These are phyloP conservation scores for Plotosus lineatus DNA, from an alignment of 2,113 vertebrate genomes.

Conservation along the genomic window DNA sequence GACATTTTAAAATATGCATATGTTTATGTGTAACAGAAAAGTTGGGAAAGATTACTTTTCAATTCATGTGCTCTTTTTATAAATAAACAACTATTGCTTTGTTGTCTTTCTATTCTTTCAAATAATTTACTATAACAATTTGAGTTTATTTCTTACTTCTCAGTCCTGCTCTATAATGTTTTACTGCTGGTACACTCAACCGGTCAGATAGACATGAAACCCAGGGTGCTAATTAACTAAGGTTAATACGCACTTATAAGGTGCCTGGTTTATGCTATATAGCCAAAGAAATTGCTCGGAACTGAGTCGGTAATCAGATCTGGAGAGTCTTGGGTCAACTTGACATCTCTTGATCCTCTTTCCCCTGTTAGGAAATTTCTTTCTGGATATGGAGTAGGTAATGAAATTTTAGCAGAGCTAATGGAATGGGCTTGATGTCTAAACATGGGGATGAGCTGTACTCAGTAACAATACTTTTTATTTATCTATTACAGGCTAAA, in stretches of 20 bases:
- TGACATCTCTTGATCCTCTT: background rate
- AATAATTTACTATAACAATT: background rate
- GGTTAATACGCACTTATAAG: background rate
- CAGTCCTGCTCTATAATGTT: background rate
- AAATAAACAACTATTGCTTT: background rate
- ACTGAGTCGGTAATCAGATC: background rate
- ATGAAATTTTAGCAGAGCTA: constrained; percentile 18
- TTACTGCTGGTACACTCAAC: background rate
- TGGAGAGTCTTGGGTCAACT: background rate
- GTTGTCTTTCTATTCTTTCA: background rate
- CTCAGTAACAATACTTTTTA: background rate
- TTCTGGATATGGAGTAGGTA: background rate
- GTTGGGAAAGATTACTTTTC: too few relatives aligned
- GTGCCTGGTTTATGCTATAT: background rate
- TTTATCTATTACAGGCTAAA: background rate
- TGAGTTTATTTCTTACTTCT: background rate
- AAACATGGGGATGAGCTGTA: background rate
- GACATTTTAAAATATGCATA: too few relatives aligned
- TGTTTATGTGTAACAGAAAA: too few relatives aligned
- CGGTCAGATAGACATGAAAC: background rate
- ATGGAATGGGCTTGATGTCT: background rate
- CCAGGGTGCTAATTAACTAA: background rate
- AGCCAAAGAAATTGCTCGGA: background rate
- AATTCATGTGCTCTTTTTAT: background rate
- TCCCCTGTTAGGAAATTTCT: background rate